Base-by-base conservation (phyloP, 2,113 vertebrate genomes). In the Oenanthe oenanthe region DNA sequence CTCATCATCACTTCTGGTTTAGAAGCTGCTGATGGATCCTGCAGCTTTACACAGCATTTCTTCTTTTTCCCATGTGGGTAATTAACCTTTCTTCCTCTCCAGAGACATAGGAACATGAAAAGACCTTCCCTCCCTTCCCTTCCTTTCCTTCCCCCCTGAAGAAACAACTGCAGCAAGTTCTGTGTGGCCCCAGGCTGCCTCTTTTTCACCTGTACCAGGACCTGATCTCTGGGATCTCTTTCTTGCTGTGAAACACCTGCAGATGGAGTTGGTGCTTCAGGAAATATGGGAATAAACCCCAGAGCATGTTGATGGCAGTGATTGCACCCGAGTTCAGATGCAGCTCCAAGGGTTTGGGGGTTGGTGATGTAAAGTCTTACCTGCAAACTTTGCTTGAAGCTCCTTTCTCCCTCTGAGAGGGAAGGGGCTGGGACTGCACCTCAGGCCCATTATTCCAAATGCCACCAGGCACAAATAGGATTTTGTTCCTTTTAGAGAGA, bases 241-340 rank as follows among this genome's bases (percentile, higher is more conserved):
- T 73, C 43, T 60, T 63, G 40, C 71, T 22, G 4, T 1, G 3
- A 28, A 18, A 5, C 12, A 13, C 65, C 51, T 66, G 14, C 6
- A 60, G 51, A 8, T 58, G 80, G 34, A 78, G 21, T 25, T 15
- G n/a, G 34, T 20, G 17, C 61, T 83, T 56, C 83, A 67, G 72
- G 38, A 75, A 85, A 36, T 13, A 2, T 0, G 10, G 36, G 45
- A 70, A 57, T 53, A 40, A 71, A 36, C 3, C 25, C 45, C 77
- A 32, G 38, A 56, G 50, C 11, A 0, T 0, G 8, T 34, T 77
- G 1, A 0, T 32, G 31, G 40, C 78, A 45, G n/a, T 6, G 29
- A 17, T 13, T 36, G 5, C 32, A 19, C 6, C 43, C 0, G 2
- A n/a, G 38, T 15, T 74, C 36, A 61, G 34, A 1, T 13, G 1